Conservation (phyloP, 2,113 vertebrate species). For the Seriola rivoliana region DNA sequence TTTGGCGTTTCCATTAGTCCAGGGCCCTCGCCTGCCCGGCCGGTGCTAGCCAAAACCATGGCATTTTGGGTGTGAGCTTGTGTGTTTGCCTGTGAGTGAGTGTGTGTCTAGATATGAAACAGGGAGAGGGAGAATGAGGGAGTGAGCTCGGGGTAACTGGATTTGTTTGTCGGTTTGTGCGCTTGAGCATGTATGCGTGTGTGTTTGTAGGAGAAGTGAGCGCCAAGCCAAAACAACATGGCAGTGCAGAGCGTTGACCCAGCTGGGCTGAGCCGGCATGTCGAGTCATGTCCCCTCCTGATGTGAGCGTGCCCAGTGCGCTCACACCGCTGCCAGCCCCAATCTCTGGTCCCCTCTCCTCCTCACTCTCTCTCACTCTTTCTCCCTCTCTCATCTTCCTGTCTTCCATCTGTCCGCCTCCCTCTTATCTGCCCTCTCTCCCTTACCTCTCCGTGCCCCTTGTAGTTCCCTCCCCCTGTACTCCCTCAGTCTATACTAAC, state of each 20-base stretch:
- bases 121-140: conserved; percentile 42
- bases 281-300: conserved; percentile 85
- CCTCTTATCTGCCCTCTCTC: conserved; percentile 65
- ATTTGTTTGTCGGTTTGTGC: conserved; percentile 70
- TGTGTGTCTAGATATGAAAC: conserved; percentile 70
- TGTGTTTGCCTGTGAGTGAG: conserved; percentile 67
- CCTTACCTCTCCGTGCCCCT: conserved; percentile 65
- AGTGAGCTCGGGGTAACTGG: conserved; percentile 60
- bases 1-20: conserved; percentile 86
- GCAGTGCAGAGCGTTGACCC: conserved; percentile 80
- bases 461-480: conserved; percentile 44
- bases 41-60: conserved; percentile 71
- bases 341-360: conserved; percentile 51
- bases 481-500: conserved; percentile 45
- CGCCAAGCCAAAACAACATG: conserved; percentile 79
- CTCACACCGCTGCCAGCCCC: conserved; percentile 75
- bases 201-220: conserved; percentile 45
- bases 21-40: conserved; percentile 71
- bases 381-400: conserved; percentile 68
- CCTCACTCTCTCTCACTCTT: conserved; percentile 25
- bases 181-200: conserved; percentile 40
- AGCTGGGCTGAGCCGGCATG: conserved; percentile 82
- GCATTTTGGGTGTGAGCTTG: conserved; percentile 79
- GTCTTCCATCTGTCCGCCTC: conserved; percentile 76
- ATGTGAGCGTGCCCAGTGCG: conserved; percentile 80